phyloP scores from a whole-genome alignment of 2,888 invertebrate species.

The Tupiocoris notatus region DNA sequence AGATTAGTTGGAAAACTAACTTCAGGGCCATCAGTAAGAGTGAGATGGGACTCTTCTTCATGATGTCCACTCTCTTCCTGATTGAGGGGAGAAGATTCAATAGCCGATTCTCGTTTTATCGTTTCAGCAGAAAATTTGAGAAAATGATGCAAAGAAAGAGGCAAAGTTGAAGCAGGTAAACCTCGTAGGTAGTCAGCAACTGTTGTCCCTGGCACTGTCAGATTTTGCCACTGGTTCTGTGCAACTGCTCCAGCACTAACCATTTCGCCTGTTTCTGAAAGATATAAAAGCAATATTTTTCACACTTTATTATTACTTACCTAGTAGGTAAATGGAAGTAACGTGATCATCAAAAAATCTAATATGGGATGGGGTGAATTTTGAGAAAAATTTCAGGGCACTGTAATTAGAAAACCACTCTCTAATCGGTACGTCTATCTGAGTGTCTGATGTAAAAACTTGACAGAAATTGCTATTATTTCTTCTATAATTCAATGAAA shows the following conservation, averaged over 20 bases:
- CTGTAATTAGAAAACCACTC: no score
- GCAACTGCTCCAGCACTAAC: slow-evolving; percentile 46
- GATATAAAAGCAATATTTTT: no score
- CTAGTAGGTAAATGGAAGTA: no score
- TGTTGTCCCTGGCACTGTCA: slow-evolving; percentile 56
- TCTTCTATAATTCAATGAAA: no score
- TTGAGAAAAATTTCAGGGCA: no score
- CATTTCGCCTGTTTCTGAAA: slow-evolving; percentile 45
- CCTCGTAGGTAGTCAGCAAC: slow-evolving; percentile 59
- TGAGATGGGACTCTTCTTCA: slow-evolving; percentile 36
- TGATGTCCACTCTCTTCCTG: slow-evolving; percentile 34
- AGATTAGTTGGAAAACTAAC: slow-evolving; percentile 14
- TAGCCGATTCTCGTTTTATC: slow-evolving; percentile 57
- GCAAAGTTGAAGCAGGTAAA: slow-evolving; percentile 58
- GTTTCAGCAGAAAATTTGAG: slow-evolving; percentile 64
- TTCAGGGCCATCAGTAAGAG: slow-evolving; percentile 19
- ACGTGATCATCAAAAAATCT: no score
- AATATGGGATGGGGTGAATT: no score
- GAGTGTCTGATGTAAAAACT: no score
- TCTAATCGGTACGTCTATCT: no score
- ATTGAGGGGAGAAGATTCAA: slow-evolving; percentile 55
- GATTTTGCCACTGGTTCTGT: slow-evolving; percentile 56
- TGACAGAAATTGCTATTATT: no score
- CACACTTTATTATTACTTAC: no score
- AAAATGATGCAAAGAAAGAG: slow-evolving; percentile 63